Evolutionary conservation across 2,888 invertebrate genomes (phyloP).

Genomic region (Pristionchus arcanus): DNA sequence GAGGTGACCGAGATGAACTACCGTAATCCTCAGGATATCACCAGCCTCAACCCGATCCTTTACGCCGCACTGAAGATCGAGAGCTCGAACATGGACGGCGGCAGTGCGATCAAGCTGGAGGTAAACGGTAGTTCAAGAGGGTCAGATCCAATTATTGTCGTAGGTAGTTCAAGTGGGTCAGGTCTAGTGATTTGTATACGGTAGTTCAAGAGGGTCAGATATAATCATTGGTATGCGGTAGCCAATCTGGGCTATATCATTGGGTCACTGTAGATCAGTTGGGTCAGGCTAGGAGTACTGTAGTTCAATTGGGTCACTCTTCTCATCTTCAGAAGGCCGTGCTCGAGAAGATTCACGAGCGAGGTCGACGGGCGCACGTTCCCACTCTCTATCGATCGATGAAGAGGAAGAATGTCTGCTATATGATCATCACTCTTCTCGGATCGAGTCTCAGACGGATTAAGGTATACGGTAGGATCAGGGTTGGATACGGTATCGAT

Average conservation of each 20-base stretch:
- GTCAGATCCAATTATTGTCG: too few species aligned
- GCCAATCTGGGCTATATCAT: too few species aligned
- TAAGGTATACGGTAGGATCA: background rate
- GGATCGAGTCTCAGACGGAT: constrained; percentile 61
- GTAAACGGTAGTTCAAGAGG: constrained; percentile 22
- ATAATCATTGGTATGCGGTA: background rate
- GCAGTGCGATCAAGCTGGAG: constrained; percentile 64
- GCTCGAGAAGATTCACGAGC: background rate
- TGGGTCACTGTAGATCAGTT: constrained; percentile 46
- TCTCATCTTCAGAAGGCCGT: background rate
- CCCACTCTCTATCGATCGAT: constrained; percentile 59
- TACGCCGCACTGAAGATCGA: constrained; percentile 65
- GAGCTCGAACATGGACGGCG: constrained; percentile 61
- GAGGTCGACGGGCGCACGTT: constrained; percentile 57
- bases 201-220: too few species aligned
- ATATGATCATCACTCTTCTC: constrained; percentile 64
- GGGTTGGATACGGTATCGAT: too few species aligned
- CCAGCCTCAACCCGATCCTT: background rate
- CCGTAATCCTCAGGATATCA: background rate
- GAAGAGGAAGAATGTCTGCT: constrained; percentile 59
- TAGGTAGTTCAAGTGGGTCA: too few species aligned
- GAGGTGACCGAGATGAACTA: background rate
- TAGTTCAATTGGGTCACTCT: background rate
- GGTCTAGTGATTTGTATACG: too few species aligned
- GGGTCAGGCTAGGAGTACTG: background rate